These are phyloP conservation scores for Synergus itoensis DNA, from an alignment of 2,888 invertebrate genomes.

Conservation along the genomic window DNA sequence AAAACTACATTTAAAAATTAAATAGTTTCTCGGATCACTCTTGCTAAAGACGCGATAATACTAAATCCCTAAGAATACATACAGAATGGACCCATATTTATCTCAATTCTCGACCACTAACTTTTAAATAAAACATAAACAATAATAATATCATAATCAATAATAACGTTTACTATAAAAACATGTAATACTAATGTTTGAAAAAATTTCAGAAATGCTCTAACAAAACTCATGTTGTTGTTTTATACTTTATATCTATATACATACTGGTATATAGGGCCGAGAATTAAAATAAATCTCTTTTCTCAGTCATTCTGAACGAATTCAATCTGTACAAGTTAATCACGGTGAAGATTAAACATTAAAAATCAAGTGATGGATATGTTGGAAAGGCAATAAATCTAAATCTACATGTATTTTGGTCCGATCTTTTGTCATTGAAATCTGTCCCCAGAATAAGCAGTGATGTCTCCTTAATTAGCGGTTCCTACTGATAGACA, in stretches of 20 bases:
- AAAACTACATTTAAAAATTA: conserved; percentile 28
- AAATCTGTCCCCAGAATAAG: conserved; percentile 22
- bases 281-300: conserved; percentile 32
- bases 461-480: not conserved
- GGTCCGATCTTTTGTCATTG: conserved; percentile 40
- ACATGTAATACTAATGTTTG: not conserved
- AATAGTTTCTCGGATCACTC: not conserved
- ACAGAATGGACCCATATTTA: not conserved
- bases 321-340: conserved; percentile 10
- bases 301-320: not conserved
- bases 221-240: not conserved
- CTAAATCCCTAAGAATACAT: not conserved
- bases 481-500: not conserved
- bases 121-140: not conserved
- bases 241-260: no score
- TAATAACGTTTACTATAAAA: not conserved
- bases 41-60: conserved; percentile 20
- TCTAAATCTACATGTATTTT: conserved; percentile 24
- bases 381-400: conserved; percentile 37
- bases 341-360: not conserved
- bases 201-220: not conserved
- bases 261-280: not conserved
- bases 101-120: conserved; percentile 22
- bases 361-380: conserved; percentile 14
- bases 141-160: conserved; percentile 12